Conservation (phyloP, 1,140 invertebrate species). For the Zophobas morio region DNA sequence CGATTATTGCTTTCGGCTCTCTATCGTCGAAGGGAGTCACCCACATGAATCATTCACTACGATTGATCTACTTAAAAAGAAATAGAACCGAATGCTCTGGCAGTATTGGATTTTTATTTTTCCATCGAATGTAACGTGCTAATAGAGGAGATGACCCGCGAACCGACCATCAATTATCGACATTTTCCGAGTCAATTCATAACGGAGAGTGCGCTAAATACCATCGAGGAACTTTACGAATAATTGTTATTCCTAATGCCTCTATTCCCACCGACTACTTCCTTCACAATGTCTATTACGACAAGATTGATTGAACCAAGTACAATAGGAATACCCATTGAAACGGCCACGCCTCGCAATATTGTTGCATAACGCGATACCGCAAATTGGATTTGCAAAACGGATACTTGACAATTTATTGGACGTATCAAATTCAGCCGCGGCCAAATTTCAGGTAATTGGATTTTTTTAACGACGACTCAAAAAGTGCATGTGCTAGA, state of each 20-base stretch:
- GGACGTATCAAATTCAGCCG: constrained; percentile 16
- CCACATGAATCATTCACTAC: constrained; percentile 54
- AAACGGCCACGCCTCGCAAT: constrained; percentile 22
- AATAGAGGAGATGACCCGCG: constrained; percentile 5
- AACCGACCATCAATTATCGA: constrained; percentile 32
- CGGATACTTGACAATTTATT: constrained; percentile 38
- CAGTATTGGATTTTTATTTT: constrained; percentile 34
- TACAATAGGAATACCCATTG: constrained; percentile 14
- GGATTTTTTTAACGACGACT: constrained; percentile 29
- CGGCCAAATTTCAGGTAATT: constrained; percentile 33
- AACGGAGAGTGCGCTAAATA: not conserved
- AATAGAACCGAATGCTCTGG: constrained; percentile 40
- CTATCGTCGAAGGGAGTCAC: constrained; percentile 40
- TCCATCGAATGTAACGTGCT: constrained; percentile 4
- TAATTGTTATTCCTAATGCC: constrained; percentile 16
- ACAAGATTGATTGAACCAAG: constrained; percentile 26
- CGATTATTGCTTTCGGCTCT: constrained; percentile 52
- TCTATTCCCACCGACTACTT: constrained; percentile 30
- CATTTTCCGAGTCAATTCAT: constrained; percentile 9
- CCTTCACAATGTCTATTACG: constrained; percentile 15
- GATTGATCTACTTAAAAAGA: constrained; percentile 54
- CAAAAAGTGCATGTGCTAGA: constrained; percentile 7
- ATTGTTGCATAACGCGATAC: constrained; percentile 7
- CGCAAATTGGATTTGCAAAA: constrained; percentile 34
- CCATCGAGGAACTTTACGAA: not conserved